Base-by-base conservation (phyloP, 92 coral and sea anemone species). In the Epizoanthus ramosus region DNA sequence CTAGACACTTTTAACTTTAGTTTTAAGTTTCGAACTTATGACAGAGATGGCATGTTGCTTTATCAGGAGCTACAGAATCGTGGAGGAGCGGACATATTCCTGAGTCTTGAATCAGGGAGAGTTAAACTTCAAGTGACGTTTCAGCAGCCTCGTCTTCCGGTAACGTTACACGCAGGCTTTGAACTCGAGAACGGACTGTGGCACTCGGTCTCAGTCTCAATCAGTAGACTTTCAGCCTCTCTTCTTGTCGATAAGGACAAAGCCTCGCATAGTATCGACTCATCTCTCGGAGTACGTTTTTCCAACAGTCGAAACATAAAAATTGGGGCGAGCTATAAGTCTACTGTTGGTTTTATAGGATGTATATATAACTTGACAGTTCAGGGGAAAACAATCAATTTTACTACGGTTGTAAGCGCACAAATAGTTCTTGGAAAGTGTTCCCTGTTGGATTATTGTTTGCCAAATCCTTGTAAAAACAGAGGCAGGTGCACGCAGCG, bases 1-100 rank as follows among this genome's bases (percentile, higher is more conserved):
- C 85, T 45, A 9, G 65, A 71, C 68, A 85, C 88, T 14, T 63
- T 89, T 14, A 59, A 80, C 60, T 90, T 91, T 70, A 88, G 92
- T 56, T 91, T 95, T 43, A 93, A 83, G 63, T 91, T 95, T 66
- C 95, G 98, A 13, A 93, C 98, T 5, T 90, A 91, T 73, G 91
- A 88, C 33, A 84, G 87, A 1, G 76, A 90, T 4, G 98, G 98
- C n/a, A 74, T 88, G 70, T 76, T 95, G 84, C 72, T 88, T 31
- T 74, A 73, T 81, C 93, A 95, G 66, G 83, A 74, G 19, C 67
- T 84, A 54, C 83, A 71, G 39, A 80, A 83, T 47, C 41, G 3
- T 14, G 33, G 70, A 13, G 86, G 92, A 18, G 98, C 91, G 6
- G 50, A 60, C 14, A 67, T 95, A 37, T 61, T 61, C 35, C 60